These are phyloP conservation scores for Pachypanchax playfairii DNA, from an alignment of 2,113 vertebrate species.

Conservation along the genomic window DNA sequence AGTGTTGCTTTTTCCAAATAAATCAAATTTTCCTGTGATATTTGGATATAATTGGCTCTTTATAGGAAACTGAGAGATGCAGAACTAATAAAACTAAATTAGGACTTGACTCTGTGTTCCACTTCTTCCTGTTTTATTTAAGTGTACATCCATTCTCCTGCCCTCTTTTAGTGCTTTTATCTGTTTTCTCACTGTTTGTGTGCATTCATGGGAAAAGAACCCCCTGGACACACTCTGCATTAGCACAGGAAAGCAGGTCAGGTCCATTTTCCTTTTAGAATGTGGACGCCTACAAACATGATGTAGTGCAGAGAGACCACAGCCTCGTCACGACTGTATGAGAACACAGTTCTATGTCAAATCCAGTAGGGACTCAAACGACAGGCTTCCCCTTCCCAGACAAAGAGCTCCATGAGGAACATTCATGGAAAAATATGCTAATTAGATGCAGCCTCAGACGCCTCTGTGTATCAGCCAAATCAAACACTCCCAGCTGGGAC, in stretches of 20 bases:
- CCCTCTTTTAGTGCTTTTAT: slow-evolving; percentile 32
- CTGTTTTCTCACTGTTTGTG: slow-evolving; percentile 38
- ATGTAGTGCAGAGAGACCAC: slow-evolving; percentile 41
- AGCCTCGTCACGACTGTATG: slow-evolving; percentile 41
- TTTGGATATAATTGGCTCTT: slow-evolving; percentile 18
- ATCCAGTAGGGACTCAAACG: slow-evolving; percentile 20
- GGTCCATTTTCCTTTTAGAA: slow-evolving; percentile 29
- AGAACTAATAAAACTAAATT: slow-evolving; percentile 52
- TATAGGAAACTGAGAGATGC: slow-evolving; percentile 21
- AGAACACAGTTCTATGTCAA: slow-evolving; percentile 33
- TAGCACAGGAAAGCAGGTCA: slow-evolving; percentile 59
- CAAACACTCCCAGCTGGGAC: slow-evolving; percentile 64
- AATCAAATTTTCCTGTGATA: neutral
- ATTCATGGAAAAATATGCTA: slow-evolving; percentile 74
- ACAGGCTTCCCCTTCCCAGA: slow-evolving; percentile 55
- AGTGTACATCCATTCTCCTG: slow-evolving; percentile 30
- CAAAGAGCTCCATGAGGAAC: slow-evolving; percentile 68
- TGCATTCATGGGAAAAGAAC: slow-evolving; percentile 38
- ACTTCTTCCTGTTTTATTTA: slow-evolving; percentile 49
- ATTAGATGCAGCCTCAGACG: slow-evolving; percentile 69
- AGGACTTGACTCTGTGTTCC: slow-evolving; percentile 57
- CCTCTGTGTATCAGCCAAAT: slow-evolving; percentile 58
- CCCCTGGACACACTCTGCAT: slow-evolving; percentile 39
- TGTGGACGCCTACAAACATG: slow-evolving; percentile 24
- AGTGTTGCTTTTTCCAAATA: too few species aligned